Percentiles rank a stretch among this genome's conserved stretches.
Conservation (phyloP, 2,797 vertebrate genomes). For the Harpagifer antarcticus region DNA sequence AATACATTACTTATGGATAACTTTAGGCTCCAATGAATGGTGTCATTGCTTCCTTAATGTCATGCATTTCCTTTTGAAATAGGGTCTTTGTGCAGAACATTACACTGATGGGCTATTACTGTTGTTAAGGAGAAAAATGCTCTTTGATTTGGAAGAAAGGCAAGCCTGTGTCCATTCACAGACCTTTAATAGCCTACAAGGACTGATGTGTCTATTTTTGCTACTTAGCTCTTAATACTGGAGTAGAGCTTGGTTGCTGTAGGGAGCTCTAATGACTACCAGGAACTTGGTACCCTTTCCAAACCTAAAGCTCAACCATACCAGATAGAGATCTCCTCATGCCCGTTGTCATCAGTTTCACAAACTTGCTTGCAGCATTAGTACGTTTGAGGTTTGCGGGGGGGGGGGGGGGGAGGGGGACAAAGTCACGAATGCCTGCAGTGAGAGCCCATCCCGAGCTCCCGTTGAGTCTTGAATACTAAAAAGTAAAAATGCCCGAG, state of each 20-base stretch:
- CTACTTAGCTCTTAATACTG: conserved; percentile 19
- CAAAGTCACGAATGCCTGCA: conserved; percentile 42
- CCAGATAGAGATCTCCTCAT: conserved; percentile 44
- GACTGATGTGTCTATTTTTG: background rate
- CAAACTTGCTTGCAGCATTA: conserved; percentile 23
- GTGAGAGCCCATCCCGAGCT: conserved; percentile 62
- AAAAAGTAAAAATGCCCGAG: conserved; percentile 33
- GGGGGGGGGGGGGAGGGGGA: background rate
- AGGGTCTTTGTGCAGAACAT: conserved; percentile 25
- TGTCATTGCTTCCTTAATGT: conserved; percentile 40
- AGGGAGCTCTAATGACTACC: conserved; percentile 14
- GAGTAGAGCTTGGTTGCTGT: background rate
- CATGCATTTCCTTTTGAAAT: conserved; percentile 38
- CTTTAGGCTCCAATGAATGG: conserved; percentile 20
- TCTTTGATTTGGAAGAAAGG: conserved; percentile 19
- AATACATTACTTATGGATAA: conserved; percentile 38
- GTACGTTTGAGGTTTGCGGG: background rate
- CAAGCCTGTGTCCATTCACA: background rate
- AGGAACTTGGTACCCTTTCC: conserved; percentile 20
- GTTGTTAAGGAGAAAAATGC: conserved; percentile 28
- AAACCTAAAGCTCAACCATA: conserved; percentile 11
- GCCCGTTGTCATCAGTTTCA: conserved; percentile 41
- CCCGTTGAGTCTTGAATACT: conserved; percentile 49
- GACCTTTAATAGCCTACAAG: background rate
- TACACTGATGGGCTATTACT: conserved; percentile 28